phyloP scores from a whole-genome alignment of 1,140 invertebrate genomes.

The Macrostomum lignano region DNA sequence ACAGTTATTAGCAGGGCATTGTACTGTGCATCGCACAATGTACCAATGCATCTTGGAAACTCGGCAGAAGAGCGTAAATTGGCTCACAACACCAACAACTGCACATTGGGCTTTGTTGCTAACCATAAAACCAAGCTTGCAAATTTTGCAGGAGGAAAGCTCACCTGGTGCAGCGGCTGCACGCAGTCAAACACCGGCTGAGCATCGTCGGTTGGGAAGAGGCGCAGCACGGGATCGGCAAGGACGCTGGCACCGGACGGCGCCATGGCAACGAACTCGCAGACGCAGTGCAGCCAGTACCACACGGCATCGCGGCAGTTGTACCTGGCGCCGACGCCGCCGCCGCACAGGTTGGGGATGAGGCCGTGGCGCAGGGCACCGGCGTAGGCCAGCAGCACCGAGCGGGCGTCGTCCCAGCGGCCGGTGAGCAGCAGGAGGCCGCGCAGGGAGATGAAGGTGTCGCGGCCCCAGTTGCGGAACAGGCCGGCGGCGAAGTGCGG shows the following conservation, averaged over 20 bases:
- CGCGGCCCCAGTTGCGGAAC: conserved; percentile 91
- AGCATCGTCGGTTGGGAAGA: conserved; percentile 22
- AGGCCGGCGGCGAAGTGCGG: conserved; percentile 69
- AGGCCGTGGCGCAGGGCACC: conserved; percentile 72
- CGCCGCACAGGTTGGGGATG: conserved; percentile 80
- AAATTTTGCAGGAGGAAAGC: too few species aligned
- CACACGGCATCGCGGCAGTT: conserved; percentile 91
- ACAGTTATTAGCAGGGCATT: too few species aligned
- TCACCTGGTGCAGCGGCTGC: too few species aligned
- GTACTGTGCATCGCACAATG: too few species aligned
- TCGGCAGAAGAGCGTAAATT: too few species aligned
- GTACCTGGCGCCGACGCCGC: conserved; percentile 43
- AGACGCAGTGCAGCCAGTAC: conserved; percentile 87
- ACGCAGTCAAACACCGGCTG: too few species aligned
- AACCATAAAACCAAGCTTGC: too few species aligned
- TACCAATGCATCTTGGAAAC: too few species aligned
- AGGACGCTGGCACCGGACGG: conserved; percentile 13
- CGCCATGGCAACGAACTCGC: conserved; percentile 37
- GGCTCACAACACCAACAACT: too few species aligned
- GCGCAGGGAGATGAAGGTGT: conserved; percentile 78
- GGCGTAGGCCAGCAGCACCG: conserved; percentile 64
- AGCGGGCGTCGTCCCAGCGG: conserved; percentile 35
- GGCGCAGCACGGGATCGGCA: conserved; percentile 15
- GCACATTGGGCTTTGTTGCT: too few species aligned
- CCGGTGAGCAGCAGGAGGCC: conserved; percentile 50